Evolutionary conservation across 2,888 invertebrate genomes (phyloP), one percentile per base, ranked within the genome.

Genomic region (Drosophila niveifrons): DNA sequence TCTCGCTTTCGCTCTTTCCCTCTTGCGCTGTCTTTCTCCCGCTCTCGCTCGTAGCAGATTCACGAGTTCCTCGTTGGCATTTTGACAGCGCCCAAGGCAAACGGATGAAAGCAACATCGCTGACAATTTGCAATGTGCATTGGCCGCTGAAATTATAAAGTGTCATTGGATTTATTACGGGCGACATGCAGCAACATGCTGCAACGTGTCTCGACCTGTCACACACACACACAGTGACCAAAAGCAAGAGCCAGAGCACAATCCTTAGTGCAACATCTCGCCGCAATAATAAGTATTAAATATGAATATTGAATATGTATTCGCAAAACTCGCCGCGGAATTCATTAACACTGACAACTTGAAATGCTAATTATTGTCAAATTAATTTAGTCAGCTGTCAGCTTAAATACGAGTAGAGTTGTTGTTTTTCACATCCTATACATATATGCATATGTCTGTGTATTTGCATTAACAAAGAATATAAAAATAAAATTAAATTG

Each of bases 291-390:
- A 56, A 31, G 31, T 18, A 44, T 28, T 15, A 46, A 23, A 34
- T 63, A 39, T 57, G 50, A 48, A 63, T 55, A 55, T 56, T 63
- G 66, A 55, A 65, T 62, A 36, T 36, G 13, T 41, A 76, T 65
- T 53, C 44, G 56, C 64, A 53, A 59, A 72, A 72, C 58, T 80
- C 68, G 58, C 47, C 53, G 70, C 56, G 48, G 61, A 86, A 84
- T 90, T 90, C 90, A 90, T 90, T 90, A 91, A 82, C 87, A 90
- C 77, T 91, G 90, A 90, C 90, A 90, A 90, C 90, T 90, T 90
- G 90, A 91, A 91, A 90, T 91, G 91, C 91, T 90, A 91, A 91
- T 90, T 90, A 91, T 91, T 90, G 91, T 90, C 90, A 91, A 90
- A 91, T 91, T 90, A 91, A 91, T 91, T 91, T 91, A 90, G 90